Percentiles rank a stretch among this genome's conserved stretches.
These are phyloP conservation scores for Gymnobelideus leadbeateri DNA, from an alignment of 2,113 vertebrate genomes.

Conservation along the genomic window DNA sequence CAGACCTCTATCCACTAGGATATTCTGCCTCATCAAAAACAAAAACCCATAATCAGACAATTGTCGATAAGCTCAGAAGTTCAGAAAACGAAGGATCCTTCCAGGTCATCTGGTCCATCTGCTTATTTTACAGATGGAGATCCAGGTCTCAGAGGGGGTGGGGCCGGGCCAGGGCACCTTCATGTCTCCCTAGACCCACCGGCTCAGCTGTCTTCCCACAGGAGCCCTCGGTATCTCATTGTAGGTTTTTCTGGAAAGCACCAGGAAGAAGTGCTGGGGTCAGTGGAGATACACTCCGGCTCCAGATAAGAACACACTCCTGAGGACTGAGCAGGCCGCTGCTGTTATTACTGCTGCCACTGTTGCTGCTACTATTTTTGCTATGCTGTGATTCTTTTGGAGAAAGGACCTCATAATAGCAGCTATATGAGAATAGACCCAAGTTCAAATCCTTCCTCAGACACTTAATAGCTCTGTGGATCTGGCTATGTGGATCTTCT, in stretches of 20 bases:
- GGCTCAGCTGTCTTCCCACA: not conserved
- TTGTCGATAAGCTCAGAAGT: not conserved
- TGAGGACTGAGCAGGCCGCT: not conserved
- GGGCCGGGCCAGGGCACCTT: not conserved
- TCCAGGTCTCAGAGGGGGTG: not conserved
- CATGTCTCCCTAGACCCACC: not conserved
- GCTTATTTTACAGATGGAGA: not conserved
- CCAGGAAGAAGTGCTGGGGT: not conserved
- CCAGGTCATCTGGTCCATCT: not conserved
- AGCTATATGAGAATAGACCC: not conserved
- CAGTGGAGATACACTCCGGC: not conserved
- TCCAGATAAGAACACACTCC: not conserved
- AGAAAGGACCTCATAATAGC: not conserved
- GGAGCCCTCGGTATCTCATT: not conserved
- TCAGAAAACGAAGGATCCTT: not conserved
- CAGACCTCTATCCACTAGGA: not conserved
- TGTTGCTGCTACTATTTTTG: too few species aligned
- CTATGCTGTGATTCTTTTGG: not conserved
- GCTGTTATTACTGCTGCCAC: accelerated
- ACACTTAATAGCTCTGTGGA: not conserved
- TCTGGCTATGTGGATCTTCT: not conserved
- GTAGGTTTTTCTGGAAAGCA: not conserved
- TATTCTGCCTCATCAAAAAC: not conserved
- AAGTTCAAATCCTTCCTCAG: not conserved
- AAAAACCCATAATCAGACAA: not conserved